Evolutionary conservation across 2,888 invertebrate genomes (phyloP).

Genomic region (Amphimallon solstitiale): DNA sequence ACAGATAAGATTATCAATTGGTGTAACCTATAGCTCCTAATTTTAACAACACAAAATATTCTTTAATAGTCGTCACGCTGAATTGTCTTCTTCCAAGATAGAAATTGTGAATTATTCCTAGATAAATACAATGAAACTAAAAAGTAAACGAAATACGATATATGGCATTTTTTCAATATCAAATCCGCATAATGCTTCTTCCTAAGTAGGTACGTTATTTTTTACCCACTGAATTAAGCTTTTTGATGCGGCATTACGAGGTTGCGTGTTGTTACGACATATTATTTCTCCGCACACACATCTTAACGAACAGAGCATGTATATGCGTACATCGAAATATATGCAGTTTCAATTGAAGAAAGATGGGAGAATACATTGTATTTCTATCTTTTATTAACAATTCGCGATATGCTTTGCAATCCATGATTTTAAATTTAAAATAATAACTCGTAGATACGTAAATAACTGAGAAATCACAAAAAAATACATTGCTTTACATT

Average conservation of each 20-base stretch:
- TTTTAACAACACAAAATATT: neutral
- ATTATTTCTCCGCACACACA: too few species aligned
- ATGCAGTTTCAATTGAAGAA: neutral
- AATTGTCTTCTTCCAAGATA: neutral
- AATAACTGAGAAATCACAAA: constrained; percentile 42
- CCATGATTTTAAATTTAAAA: constrained; percentile 59
- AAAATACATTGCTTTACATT: constrained; percentile 44
- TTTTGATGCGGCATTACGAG: too few species aligned
- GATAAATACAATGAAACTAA: too few species aligned
- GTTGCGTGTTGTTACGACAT: too few species aligned
- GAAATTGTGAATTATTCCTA: too few species aligned
- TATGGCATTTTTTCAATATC: too few species aligned
- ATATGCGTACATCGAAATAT: too few species aligned
- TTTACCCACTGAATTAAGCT: too few species aligned
- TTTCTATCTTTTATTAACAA: constrained; percentile 52
- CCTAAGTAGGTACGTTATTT: too few species aligned
- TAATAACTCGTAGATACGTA: constrained; percentile 44
- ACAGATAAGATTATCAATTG: constrained; percentile 53
- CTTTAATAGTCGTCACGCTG: neutral
- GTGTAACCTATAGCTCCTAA: neutral
- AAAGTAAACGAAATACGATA: too few species aligned
- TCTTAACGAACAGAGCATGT: too few species aligned
- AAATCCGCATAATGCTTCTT: too few species aligned
- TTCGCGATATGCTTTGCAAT: constrained; percentile 54
- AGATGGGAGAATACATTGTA: constrained; percentile 51